These are phyloP conservation scores for Ectemnius continuus DNA, from an alignment of 2,888 invertebrate genomes.

Conservation along the genomic window DNA sequence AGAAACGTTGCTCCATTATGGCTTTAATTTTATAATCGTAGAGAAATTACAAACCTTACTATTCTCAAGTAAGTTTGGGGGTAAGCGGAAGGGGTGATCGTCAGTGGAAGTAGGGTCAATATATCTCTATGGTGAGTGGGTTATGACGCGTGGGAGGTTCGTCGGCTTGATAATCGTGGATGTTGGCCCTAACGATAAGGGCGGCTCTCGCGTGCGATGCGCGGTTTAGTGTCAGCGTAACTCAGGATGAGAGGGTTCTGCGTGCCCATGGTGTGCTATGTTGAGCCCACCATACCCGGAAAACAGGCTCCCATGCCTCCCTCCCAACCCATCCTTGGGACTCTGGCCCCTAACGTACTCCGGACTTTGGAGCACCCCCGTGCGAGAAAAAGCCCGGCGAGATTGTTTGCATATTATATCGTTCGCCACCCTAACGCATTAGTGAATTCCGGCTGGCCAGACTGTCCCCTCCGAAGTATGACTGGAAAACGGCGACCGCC, in stretches of 20 bases:
- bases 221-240: slow-evolving; percentile 58
- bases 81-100: slow-evolving; percentile 18
- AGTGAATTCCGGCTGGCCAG: neutral
- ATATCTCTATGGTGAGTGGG: slow-evolving; percentile 50
- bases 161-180: slow-evolving; percentile 59
- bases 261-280: slow-evolving; percentile 41
- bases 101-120: slow-evolving; percentile 54
- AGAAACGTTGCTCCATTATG: too few relatives aligned
- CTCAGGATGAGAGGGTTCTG: slow-evolving; percentile 56
- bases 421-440: slow-evolving; percentile 9
- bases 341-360: neutral
- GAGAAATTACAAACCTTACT: slow-evolving; percentile 31
- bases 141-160: slow-evolving; percentile 53
- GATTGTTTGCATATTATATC: slow-evolving; percentile 25
- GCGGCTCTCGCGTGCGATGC: slow-evolving; percentile 53
- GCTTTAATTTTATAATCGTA: neutral
- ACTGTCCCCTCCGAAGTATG: too few relatives aligned
- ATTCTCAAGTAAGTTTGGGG: slow-evolving; percentile 45
- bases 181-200: slow-evolving; percentile 61
- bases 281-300: slow-evolving; percentile 29
- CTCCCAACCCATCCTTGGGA: slow-evolving; percentile 6
- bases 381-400: slow-evolving; percentile 11
- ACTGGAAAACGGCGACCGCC: neutral
- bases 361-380: neutral
- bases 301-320: slow-evolving; percentile 33